Base-by-base conservation (phyloP, 2,113 vertebrate genomes). In the Ceuthmochares aereus region DNA sequence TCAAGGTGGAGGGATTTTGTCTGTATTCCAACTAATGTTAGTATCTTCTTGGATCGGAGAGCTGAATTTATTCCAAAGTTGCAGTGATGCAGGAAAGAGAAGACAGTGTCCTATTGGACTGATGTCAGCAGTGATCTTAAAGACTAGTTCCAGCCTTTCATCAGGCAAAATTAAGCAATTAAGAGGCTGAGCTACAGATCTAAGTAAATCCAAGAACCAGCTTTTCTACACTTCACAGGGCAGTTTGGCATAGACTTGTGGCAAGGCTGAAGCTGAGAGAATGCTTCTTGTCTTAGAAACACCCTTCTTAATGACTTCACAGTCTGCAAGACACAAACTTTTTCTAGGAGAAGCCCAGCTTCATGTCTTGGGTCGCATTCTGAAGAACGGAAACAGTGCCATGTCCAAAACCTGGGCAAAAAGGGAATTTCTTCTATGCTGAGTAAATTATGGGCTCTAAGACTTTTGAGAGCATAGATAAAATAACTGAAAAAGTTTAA, bases 241-340 rank as follows among this genome's bases (percentile, higher is more conserved):
- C 16, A 23, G 10, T 51, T 15, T 78, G 36, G 32, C 55, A 72
- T 4, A 55, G 32, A 30, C 42, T 30, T 72, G 21, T 12, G 51
- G 54, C 9, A 45, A 37, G 26, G 11, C 36, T 56, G 78, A 63
- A 52, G 19, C 2, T 12, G 23, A 52, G 14, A 20, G 8, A n/a
- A 0, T 17, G 21, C 1, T 26, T 36, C 32, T 25, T 1, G 0
- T 18, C 36, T 21, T 42, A 29, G 29, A 74, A 73, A 55, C 45
- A 26, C 9, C 8, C 27, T 72, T 51, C 47, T 17, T 32, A 23
- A 0, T 19, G 3, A 45, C 32, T 30, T 45, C 26, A 49, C 11
- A 30, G 32, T 7, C 42, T 83, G 29, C 40, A 51, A 40, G 26
- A 34, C 1, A 2, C 6, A 62, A 55, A 42, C 25, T 29, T 11